Conservation (phyloP, 1,140 invertebrate species). For the Sitophilus oryzae region DNA sequence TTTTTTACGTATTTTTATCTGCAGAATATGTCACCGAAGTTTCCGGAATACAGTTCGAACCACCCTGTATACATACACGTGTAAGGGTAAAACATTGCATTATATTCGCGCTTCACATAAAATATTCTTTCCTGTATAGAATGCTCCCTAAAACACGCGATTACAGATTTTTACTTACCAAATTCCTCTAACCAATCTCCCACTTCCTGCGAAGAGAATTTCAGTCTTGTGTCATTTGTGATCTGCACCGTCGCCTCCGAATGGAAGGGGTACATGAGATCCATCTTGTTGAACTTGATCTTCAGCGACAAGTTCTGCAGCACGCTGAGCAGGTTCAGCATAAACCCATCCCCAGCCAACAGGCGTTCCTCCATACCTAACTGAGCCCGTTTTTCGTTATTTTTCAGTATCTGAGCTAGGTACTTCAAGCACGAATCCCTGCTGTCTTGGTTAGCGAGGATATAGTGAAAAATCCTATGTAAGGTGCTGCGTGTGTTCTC, state of each 20-base stretch:
- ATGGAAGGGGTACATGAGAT: conserved; percentile 82
- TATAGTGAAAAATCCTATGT: conserved; percentile 75
- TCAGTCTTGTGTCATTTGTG: conserved; percentile 79
- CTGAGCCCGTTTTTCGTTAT: conserved; percentile 84
- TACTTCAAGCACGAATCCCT: conserved; percentile 73
- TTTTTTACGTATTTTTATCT: too few species aligned
- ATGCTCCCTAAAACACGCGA: background rate
- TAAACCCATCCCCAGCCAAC: conserved; percentile 87
- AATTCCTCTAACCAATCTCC: conserved; percentile 59
- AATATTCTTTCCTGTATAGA: background rate
- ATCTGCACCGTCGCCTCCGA: conserved; percentile 69
- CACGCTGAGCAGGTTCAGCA: conserved; percentile 87
- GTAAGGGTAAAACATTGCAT: too few species aligned
- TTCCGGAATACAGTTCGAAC: too few species aligned
- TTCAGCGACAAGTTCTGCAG: conserved; percentile 82
- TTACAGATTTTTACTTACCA: conserved; percentile 19
- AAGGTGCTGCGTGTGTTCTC: conserved; percentile 66
- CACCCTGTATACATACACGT: too few species aligned
- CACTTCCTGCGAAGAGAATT: conserved; percentile 73
- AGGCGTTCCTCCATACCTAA: conserved; percentile 80
- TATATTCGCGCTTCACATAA: background rate
- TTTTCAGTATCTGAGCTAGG: conserved; percentile 65
- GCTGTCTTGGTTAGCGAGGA: conserved; percentile 71
- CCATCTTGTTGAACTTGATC: conserved; percentile 78
- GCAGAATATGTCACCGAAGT: too few species aligned